Evolutionary conservation across 2,113 vertebrate species (phyloP), one percentile per base, ranked within the genome.

Genomic region (Sitta europaea): DNA sequence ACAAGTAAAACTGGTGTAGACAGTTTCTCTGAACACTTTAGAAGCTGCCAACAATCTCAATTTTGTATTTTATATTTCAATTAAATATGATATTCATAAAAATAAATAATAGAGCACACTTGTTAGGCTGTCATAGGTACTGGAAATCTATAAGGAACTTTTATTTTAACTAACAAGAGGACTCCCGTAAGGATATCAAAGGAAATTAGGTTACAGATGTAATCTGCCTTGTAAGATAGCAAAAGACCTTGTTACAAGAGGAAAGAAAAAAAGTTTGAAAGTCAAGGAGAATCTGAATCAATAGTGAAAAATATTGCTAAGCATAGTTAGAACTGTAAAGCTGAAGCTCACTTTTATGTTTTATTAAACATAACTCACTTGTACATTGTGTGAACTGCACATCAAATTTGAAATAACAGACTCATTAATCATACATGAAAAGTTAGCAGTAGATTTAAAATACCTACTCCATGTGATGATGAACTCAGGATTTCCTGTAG

Each of bases 291-390:
- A 79, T 80, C 54, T 42, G 78, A 71, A 84, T 91, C 68, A 78
- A 40, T 38, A 53, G 23, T 14, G 23, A 15, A 20, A 65, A 74
- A 61, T 73, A 51, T 2, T 68, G 18, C 7, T 50, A 77, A 70
- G 16, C 27, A 40, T 21, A 61, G 33, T 53, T 73, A 45, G 57
- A 79, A 83, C 19, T 59, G 63, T n/a, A 70, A 68, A 81, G 50
- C 33, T 84, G 78, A 80, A 85, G 14, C 12, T 92, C 76, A 38
- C 20, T 71, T 90, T 89, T 77, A 81, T 78, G 43, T 77, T 96
- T 95, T 89, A 94, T 95, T 92, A 78, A 94, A 86, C 11, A 38
- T 57, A 76, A 90, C 40, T 92, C 58, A 57, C 43, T 89, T 40
- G 53, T 74, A 83, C 23, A 58, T 48, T 78, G 68, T 80, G 65